Percentiles rank a stretch among this genome's conserved stretches.
Conservation (phyloP, 2,113 vertebrate genomes). For the western clawed frog (Xenopus tropicalis) region DNA sequence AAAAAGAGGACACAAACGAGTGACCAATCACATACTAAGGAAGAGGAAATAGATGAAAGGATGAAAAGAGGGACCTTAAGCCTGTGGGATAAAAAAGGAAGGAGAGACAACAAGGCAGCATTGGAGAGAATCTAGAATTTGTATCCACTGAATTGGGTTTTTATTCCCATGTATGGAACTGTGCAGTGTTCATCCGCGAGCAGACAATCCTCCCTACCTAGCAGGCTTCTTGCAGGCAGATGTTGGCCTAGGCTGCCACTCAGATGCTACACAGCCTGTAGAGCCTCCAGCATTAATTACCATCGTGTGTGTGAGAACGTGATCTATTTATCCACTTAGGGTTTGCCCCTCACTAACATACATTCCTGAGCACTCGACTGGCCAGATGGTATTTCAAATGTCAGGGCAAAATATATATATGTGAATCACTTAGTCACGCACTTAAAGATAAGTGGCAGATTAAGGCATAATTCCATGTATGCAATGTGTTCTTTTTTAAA, state of each 20-base stretch:
- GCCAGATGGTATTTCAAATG: slow-evolving; percentile 39
- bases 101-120: no score
- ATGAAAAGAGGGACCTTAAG: no score
- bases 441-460: slow-evolving; percentile 14
- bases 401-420: slow-evolving; percentile 7
- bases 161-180: no score
- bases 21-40: no score
- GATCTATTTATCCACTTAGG: slow-evolving; percentile 43
- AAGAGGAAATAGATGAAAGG: no score
- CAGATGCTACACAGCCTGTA: slow-evolving; percentile 1
- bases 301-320: slow-evolving; percentile 29
- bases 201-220: slow-evolving; percentile 7
- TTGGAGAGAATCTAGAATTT: no score
- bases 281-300: slow-evolving; percentile 44
- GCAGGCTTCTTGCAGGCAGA: slow-evolving; percentile 23
- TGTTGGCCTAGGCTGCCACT: slow-evolving; percentile 25
- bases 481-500: neutral
- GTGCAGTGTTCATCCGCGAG: no score
- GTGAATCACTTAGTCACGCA: slow-evolving; percentile 11
- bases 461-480: neutral
- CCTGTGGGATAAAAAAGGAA: no score
- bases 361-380: slow-evolving; percentile 34
- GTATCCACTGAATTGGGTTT: no score
- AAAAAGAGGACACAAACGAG: no score
- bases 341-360: slow-evolving; percentile 24